Base-by-base conservation (phyloP, 2,113 vertebrate species). In the Eidolon helvum region DNA sequence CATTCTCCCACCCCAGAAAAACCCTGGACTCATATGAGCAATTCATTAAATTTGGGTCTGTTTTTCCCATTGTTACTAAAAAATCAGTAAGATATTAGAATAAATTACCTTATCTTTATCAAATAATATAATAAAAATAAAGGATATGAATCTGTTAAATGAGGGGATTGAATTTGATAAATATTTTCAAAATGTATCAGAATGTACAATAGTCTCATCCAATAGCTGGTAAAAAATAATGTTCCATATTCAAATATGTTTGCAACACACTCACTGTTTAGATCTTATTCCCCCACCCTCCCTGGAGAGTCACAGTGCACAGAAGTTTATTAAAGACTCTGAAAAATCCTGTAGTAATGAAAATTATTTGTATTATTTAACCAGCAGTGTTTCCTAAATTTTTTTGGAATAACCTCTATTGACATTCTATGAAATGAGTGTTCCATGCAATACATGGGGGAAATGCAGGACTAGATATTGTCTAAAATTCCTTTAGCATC, bases 331-430 rank as follows among this genome's bases (percentile, higher is more conserved):
- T 95, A 59, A 35, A 74, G 72, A 93, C 43, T 71, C 69, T 26
- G 7, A 55, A 50, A 89, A 90, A 79, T 18, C 21, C 50, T 94
- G 26, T 53, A 26, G 72, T 57, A 80, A 92, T 94, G 43, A 75
- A 80, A 71, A 75, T 55, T 68, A 75, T 91, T 93, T 96, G 75
- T 10, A 59, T 93, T 89, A 89, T 84, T 91, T 96, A 89, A 72
- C 14, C 33, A 75, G 79, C 16, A 87, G 30, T 33, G 92, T 86
- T 87, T 89, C 66, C 75, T 84, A 75, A 75, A 77, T 26, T 30
- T 82, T 74, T 87, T 57, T 72, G 78, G 59, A 2, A 10, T 77
- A 86, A 72, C 38, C 35, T 33, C 26, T 74, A 16, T 28, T 74
- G 74, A 69, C n/a, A 66, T 21, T 21, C 57, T 87, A 33, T 40